phyloP scores from a whole-genome alignment of 2,888 invertebrate species.

The Netelia melanura region DNA sequence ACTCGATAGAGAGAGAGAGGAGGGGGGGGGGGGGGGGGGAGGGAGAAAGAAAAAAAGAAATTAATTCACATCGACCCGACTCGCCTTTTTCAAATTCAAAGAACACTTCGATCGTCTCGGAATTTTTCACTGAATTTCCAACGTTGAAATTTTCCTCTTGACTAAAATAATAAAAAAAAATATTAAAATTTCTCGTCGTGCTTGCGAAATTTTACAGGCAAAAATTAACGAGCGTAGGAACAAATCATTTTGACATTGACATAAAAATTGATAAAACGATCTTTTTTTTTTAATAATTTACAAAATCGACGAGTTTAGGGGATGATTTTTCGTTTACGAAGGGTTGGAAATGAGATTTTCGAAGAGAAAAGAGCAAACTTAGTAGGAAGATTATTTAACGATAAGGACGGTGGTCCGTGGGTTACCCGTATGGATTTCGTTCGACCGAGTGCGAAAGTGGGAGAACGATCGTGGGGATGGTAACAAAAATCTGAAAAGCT shows the following conservation, averaged over 20 bases:
- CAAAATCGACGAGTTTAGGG: too few relatives aligned
- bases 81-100: neutral
- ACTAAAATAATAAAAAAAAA: neutral
- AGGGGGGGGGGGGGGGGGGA: too few relatives aligned
- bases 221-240: too few relatives aligned
- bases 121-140: neutral
- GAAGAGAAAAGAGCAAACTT: too few relatives aligned
- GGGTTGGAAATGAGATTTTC: too few relatives aligned
- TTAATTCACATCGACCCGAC: neutral
- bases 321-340: too few relatives aligned
- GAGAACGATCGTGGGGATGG: conserved; percentile 27
- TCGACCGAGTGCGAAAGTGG: conserved; percentile 22
- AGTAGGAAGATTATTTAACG: too few relatives aligned
- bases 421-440: conserved; percentile 47
- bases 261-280: too few relatives aligned
- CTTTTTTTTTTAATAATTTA: too few relatives aligned
- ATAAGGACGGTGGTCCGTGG: too few relatives aligned
- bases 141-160: neutral
- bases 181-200: neutral
- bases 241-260: too few relatives aligned
- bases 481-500: conserved; percentile 68
- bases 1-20: conserved; percentile 39
- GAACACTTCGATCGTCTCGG: neutral
- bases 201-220: too few relatives aligned
- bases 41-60: neutral